phyloP scores from a whole-genome alignment of 2,797 vertebrate genomes.

The Sibirionetta formosa region DNA sequence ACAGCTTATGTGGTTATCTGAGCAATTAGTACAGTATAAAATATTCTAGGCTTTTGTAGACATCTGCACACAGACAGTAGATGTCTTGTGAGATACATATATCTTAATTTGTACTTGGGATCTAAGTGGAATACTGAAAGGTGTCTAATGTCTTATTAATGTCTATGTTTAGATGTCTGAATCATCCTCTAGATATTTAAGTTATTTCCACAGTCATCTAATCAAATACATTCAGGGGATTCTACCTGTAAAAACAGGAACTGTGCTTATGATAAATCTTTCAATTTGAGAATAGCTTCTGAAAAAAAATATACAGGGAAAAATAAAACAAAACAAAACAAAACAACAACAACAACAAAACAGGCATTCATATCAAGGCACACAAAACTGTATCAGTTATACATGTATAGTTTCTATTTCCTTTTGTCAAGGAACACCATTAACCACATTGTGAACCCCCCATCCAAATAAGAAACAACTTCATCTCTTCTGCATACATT shows the following conservation, averaged over 20 bases:
- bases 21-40: background rate
- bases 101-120: background rate
- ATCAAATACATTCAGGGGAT: background rate
- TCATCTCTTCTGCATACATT: accelerated
- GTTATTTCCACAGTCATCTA: background rate
- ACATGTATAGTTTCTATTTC: background rate
- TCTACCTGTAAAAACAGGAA: background rate
- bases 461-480: background rate
- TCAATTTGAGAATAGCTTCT: background rate
- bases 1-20: background rate
- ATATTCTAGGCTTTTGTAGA: background rate
- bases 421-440: background rate
- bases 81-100: accelerated
- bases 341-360: background rate
- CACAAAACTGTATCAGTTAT: background rate
- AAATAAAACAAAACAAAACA: background rate
- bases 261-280: background rate
- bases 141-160: background rate
- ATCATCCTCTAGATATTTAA: background rate
- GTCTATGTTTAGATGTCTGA: background rate
- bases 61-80: background rate
- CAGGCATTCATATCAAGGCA: background rate
- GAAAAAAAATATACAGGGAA: background rate
- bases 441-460: background rate
- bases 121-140: background rate